phyloP scores from a whole-genome alignment of 2,113 vertebrate species.

The Gymnocephalus cernua region DNA sequence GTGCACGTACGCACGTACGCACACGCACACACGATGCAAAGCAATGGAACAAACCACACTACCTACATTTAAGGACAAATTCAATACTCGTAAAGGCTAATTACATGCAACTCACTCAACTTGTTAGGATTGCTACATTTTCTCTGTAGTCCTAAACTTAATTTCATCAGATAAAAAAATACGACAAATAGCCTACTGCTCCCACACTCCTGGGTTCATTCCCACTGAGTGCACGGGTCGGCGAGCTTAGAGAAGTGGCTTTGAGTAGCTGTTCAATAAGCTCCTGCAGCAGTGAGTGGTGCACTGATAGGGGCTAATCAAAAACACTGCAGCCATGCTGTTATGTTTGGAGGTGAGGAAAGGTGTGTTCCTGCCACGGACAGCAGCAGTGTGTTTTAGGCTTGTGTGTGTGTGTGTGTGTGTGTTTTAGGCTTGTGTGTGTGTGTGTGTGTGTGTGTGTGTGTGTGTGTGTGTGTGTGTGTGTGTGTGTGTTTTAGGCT shows the following conservation, averaged over 20 bases:
- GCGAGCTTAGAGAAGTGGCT: background rate
- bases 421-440: constrained; percentile 10
- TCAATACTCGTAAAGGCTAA: too few relatives aligned
- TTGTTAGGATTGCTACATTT: too few relatives aligned
- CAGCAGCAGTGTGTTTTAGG: background rate
- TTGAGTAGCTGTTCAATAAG: background rate
- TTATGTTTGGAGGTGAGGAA: constrained; percentile 18
- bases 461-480: background rate
- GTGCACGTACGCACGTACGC: constrained; percentile 12
- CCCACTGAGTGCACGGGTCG: too few relatives aligned
- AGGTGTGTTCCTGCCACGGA: background rate
- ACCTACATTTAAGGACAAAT: background rate
- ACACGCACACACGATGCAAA: background rate
- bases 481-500: background rate
- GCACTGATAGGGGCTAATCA: background rate
- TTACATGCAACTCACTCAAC: background rate
- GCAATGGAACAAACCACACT: background rate
- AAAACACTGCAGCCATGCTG: background rate
- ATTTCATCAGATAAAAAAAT: background rate
- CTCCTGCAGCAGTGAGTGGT: background rate
- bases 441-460: background rate
- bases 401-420: background rate
- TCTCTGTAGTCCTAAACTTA: background rate
- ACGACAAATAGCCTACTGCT: background rate
- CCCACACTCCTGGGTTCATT: background rate